Conservation (phyloP, 2,888 invertebrate genomes). For the Drosophila formosana region DNA sequence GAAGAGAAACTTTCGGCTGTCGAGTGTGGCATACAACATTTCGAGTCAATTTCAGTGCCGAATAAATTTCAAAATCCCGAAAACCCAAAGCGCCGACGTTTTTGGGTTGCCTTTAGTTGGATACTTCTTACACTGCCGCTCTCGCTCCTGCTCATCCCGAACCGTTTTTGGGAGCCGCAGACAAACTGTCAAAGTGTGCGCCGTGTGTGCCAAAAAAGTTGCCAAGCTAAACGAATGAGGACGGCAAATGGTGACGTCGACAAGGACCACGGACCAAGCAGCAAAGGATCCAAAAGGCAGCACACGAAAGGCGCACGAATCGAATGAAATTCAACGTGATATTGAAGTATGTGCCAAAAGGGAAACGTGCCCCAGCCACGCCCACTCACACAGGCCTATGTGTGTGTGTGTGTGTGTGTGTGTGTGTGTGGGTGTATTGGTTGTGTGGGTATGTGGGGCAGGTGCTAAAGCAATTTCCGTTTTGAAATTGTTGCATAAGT, state of each 20-base stretch:
- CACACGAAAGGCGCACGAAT: conserved; percentile 57
- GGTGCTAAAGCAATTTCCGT: conserved; percentile 82
- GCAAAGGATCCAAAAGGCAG: conserved; percentile 16
- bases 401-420: conserved; percentile 10
- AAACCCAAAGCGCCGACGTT: conserved; percentile 68
- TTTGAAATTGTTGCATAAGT: conserved; percentile 82
- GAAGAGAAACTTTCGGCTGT: conserved; percentile 56
- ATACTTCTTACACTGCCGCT: conserved; percentile 9
- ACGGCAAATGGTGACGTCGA: conserved; percentile 65
- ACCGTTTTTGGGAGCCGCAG: conserved; percentile 44
- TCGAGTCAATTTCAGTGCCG: conserved; percentile 72
- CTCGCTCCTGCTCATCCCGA: conserved; percentile 26
- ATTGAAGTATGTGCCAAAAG: conserved; percentile 82
- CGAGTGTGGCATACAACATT: conserved; percentile 48
- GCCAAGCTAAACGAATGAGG: conserved; percentile 72
- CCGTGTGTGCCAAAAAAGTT: conserved; percentile 76
- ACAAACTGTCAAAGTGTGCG: conserved; percentile 78
- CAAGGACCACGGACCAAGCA: conserved; percentile 27
- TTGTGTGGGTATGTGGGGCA: conserved; percentile 57
- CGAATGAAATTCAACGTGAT: conserved; percentile 80
- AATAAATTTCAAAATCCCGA: conserved; percentile 77
- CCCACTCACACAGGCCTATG: conserved; percentile 25
- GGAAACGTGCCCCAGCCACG: conserved; percentile 63
- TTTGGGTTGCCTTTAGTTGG: conserved; percentile 57
- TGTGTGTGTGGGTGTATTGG: conserved; percentile 57